Evolutionary conservation across 1,140 invertebrate genomes (phyloP).

Genomic region (Anastrepha ludens): DNA sequence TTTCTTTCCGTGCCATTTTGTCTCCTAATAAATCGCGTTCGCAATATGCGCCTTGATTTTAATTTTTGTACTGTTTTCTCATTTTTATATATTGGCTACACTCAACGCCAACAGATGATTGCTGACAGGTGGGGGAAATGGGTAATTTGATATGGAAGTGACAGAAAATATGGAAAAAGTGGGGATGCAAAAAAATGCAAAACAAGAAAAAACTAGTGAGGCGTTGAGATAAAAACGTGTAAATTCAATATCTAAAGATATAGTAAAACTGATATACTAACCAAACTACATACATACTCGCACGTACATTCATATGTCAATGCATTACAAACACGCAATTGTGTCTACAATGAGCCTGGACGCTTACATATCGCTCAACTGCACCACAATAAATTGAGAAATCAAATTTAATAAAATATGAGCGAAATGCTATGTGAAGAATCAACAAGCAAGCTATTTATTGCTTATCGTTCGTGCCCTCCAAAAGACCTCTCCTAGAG

Average conservation of each 20-base stretch:
- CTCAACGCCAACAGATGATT: not conserved
- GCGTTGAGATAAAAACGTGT: not conserved
- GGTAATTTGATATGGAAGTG: slow-evolving; percentile 5
- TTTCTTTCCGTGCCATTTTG: not conserved
- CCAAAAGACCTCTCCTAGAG: too few species aligned
- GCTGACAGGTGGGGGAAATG: not conserved
- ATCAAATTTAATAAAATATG: too few species aligned
- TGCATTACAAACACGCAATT: too few species aligned
- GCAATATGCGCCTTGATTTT: too few species aligned
- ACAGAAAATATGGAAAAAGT: not conserved
- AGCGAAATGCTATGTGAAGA: too few species aligned
- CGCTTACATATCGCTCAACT: too few species aligned
- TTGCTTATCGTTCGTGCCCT: too few species aligned
- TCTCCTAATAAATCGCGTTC: too few species aligned
- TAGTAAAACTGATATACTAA: not conserved
- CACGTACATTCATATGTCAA: too few species aligned
- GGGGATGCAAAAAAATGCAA: not conserved
- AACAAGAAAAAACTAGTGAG: not conserved
- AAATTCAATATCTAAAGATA: not conserved
- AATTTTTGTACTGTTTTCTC: not conserved
- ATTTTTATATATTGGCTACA: not conserved
- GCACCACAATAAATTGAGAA: too few species aligned
- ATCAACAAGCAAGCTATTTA: too few species aligned
- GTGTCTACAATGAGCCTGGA: too few species aligned
- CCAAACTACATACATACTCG: not conserved